Percentiles rank a stretch among this genome's conserved stretches.
phyloP scores from a whole-genome alignment of 1,140 invertebrate genomes.

The Drosophila orosa region DNA sequence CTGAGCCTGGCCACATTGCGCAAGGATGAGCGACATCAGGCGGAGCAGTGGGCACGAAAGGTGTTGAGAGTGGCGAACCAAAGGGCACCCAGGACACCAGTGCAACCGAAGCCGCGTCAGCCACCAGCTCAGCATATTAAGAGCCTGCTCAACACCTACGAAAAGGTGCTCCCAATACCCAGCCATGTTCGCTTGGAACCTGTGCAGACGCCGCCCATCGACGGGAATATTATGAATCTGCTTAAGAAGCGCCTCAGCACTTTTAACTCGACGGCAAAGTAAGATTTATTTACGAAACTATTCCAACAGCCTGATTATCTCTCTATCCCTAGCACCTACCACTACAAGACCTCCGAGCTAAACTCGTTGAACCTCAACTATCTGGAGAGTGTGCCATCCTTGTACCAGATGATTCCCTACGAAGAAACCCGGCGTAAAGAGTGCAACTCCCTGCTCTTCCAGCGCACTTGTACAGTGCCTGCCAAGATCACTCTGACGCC shows the following conservation, averaged over 20 bases:
- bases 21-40: slow-evolving; percentile 85
- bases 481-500: slow-evolving; percentile 54
- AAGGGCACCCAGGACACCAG: slow-evolving; percentile 38
- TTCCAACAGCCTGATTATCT: neutral
- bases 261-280: slow-evolving; percentile 71
- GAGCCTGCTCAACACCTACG: slow-evolving; percentile 87
- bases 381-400: slow-evolving; percentile 87
- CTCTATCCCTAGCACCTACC: slow-evolving; percentile 68
- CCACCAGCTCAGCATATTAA: slow-evolving; percentile 86
- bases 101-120: slow-evolving; percentile 55
- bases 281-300: slow-evolving; percentile 5
- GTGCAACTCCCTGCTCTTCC: slow-evolving; percentile 69
- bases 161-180: slow-evolving; percentile 85
- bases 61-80: slow-evolving; percentile 46
- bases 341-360: slow-evolving; percentile 87
- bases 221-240: slow-evolving; percentile 31
- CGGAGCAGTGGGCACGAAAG: slow-evolving; percentile 84
- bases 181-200: slow-evolving; percentile 27
- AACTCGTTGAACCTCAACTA: slow-evolving; percentile 89
- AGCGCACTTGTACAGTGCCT: slow-evolving; percentile 59
- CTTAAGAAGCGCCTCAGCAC: slow-evolving; percentile 53
- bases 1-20: slow-evolving; percentile 87
- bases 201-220: slow-evolving; percentile 32
- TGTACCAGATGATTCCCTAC: slow-evolving; percentile 86
- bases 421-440: slow-evolving; percentile 52